phyloP scores from a whole-genome alignment of 2,113 vertebrate genomes.

The Chloropsis hardwickii region DNA sequence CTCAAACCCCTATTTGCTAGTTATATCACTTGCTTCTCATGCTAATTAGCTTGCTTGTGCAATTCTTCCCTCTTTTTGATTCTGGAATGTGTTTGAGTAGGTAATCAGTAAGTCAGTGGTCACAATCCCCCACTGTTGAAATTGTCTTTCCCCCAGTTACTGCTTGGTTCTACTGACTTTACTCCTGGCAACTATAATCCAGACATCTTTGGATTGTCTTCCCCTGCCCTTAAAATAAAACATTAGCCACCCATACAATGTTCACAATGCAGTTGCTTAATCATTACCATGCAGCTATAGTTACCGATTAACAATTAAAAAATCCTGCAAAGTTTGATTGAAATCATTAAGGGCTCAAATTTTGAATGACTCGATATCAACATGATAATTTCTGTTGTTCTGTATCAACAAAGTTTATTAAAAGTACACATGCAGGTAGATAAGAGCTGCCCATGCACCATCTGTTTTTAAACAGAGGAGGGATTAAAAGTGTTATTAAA shows the following conservation, averaged over 20 bases:
- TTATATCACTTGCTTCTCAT: not conserved
- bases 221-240: not conserved
- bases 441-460: not conserved
- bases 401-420: not conserved
- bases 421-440: not conserved
- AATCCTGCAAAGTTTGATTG: not conserved
- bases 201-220: not conserved
- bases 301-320: not conserved
- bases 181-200: not conserved
- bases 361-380: not conserved
- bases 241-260: not conserved
- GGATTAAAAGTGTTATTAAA: not conserved
- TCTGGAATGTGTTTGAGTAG: not conserved
- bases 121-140: rapidly evolving
- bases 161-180: not conserved
- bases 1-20: not conserved
- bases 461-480: not conserved
- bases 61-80: not conserved
- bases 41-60: not conserved
- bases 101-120: not conserved
- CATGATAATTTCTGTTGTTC: not conserved
- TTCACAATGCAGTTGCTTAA: not conserved
- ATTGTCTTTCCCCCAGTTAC: not conserved
- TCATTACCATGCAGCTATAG: too few relatives aligned
- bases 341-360: not conserved